A percentile compares a stretch with the other conserved stretches of the same genome.
phyloP scores from a whole-genome alignment of 1,140 invertebrate genomes.

The Drosophila funebris region DNA sequence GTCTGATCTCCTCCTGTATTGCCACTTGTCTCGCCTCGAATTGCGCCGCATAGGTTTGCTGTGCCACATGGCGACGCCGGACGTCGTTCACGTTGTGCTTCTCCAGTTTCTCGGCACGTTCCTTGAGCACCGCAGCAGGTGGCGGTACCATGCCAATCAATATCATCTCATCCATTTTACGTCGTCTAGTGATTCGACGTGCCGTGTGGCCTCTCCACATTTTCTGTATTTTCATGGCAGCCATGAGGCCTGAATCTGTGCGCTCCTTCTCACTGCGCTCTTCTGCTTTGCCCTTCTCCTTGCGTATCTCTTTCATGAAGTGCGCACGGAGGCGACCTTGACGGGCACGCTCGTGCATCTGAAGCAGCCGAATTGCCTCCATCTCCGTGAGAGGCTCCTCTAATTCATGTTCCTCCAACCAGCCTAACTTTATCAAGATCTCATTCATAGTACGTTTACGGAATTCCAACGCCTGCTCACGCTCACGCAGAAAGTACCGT shows the following conservation, averaged over 20 bases:
- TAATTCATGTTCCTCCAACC: constrained; percentile 86
- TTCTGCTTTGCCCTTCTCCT: constrained; percentile 88
- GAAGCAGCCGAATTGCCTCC: constrained; percentile 93
- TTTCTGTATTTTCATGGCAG: constrained; percentile 92
- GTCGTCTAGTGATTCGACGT: constrained; percentile 87
- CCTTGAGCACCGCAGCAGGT: constrained; percentile 70
- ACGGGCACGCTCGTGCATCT: constrained; percentile 94
- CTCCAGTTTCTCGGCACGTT: constrained; percentile 68
- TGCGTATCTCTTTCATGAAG: constrained; percentile 95
- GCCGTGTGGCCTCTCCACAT: constrained; percentile 92
- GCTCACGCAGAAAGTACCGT: constrained; percentile 88
- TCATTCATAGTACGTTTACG: constrained; percentile 87
- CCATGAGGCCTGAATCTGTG: constrained; percentile 85
- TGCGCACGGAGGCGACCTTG: constrained; percentile 93
- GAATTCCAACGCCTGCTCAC: constrained; percentile 86
- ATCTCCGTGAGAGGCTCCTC: constrained; percentile 88
- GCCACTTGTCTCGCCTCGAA: constrained; percentile 86
- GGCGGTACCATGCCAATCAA: constrained; percentile 91
- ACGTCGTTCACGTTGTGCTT: constrained; percentile 66
- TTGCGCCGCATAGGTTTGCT: constrained; percentile 86
- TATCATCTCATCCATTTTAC: constrained; percentile 92
- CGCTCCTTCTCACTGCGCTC: constrained; percentile 85
- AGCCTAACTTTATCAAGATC: constrained; percentile 88
- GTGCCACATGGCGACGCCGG: constrained; percentile 85
- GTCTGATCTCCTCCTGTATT: constrained; percentile 86